A percentile compares a stretch with the other conserved stretches of the same genome.
These are phyloP conservation scores for Carduelis carduelis DNA, from an alignment of 2,797 vertebrate genomes.

Conservation along the genomic window DNA sequence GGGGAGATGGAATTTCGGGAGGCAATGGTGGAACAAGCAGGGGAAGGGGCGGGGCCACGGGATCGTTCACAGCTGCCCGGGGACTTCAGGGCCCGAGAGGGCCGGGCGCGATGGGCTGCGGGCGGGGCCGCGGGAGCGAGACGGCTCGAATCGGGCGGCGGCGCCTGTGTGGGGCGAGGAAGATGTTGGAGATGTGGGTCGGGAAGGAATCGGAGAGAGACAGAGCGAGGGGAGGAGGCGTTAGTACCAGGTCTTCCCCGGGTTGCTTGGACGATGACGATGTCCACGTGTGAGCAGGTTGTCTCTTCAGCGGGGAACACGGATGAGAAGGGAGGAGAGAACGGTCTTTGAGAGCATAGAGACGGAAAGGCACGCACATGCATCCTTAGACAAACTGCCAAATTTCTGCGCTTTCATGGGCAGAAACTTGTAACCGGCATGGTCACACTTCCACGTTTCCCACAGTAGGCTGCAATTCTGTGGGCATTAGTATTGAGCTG, in stretches of 20 bases:
- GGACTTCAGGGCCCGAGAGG: background rate
- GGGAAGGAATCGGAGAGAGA: no score
- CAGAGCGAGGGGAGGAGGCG: background rate
- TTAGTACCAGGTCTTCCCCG: background rate
- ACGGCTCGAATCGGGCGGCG: background rate
- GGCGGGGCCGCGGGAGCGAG: background rate
- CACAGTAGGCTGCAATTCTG: background rate
- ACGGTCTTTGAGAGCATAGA: accelerated
- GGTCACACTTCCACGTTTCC: background rate
- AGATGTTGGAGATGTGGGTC: no score
- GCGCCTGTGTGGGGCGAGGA: accelerated
- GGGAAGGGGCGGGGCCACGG: background rate
- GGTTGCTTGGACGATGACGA: background rate
- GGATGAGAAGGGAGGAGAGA: background rate
- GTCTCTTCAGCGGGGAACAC: background rate
- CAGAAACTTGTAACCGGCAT: accelerated
- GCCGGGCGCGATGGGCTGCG: background rate
- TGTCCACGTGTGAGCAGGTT: background rate
- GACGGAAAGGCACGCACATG: background rate
- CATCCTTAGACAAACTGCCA: background rate
- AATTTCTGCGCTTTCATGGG: background rate
- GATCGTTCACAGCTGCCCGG: accelerated
- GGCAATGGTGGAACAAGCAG: background rate
- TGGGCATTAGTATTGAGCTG: background rate
- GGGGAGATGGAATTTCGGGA: background rate